Base-by-base conservation (phyloP, 2,113 vertebrate species). In the Dryoscopus gambensis region DNA sequence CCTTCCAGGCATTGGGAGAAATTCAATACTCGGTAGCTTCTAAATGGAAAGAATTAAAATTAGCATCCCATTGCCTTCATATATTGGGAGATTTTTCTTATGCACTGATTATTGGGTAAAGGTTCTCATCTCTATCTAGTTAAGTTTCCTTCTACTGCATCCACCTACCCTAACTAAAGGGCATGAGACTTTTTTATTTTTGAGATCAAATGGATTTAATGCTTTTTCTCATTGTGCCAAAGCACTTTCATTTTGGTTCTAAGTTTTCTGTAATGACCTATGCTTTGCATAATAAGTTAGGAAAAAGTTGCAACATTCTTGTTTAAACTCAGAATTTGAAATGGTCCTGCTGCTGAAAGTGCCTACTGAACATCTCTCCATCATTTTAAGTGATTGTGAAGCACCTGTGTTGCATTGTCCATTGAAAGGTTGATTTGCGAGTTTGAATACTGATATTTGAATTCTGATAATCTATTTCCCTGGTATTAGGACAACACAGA, bases 11-110 rank as follows among this genome's bases (percentile, higher is more conserved):
- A 73, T 87, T 68, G 84, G 53, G 20, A 96, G 81, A 96, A 97
- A 91, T 84, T 89, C 81, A 95, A 85, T 93, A 91, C 78, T 67
- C 7, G 2, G 30, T 91, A 87, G 77, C 47, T 90, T 93, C 67
- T 96, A 87, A 85, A 83, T 42, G 33, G 81, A 85, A 95, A 83
- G 78, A 93, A 91, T 65, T 91, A 96, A 94, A 96, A 95, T 94
- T 95, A 94, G 77, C 62, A 93, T 85, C 65, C 14, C 49, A 46
- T 55, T 86, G 88, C 68, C 89, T 84, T 78, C 73, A 55, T 18
- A 40, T 52, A 71, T 64, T 52, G 56, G 10, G 40, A 87, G n/a
- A 77, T 69, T 84, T 90, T 88, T 83, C 62, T 85, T 67, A 63
- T 83, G 65, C 55, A 85, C 22, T 80, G 81, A 57, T 94, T 94